Conservation (phyloP, 2,888 invertebrate species). For the Orchesella flavescens region DNA sequence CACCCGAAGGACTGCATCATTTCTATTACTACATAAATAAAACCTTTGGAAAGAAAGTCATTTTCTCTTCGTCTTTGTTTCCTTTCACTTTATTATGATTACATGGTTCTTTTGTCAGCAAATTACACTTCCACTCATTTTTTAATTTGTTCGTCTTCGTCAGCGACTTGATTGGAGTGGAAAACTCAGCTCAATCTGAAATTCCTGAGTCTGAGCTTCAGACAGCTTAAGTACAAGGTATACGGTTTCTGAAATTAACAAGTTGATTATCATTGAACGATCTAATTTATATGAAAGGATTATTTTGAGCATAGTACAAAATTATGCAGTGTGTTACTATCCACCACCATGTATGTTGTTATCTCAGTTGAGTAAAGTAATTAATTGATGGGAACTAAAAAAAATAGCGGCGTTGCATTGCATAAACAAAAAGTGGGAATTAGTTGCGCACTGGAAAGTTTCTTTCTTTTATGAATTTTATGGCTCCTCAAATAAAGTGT, state of each 20-base stretch:
- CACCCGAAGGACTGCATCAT: no score
- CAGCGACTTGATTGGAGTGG: no score
- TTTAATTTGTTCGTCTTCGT: no score
- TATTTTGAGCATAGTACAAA: neutral
- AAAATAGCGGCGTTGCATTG: constrained; percentile 28
- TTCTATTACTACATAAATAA: neutral
- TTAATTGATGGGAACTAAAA: neutral
- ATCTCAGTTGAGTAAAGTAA: no score
- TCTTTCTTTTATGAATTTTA: neutral
- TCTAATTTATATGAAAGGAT: constrained; percentile 1
- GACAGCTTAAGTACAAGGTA: no score
- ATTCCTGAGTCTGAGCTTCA: neutral
- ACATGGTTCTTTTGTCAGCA: no score
- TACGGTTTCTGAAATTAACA: no score
- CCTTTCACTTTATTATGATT: neutral
- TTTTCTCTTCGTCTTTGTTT: neutral
- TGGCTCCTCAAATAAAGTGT: neutral
- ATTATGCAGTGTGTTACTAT: neutral
- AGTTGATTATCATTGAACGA: constrained; percentile 6
- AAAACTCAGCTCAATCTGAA: no score
- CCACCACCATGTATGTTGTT: no score
- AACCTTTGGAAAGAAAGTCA: neutral
- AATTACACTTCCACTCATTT: no score
- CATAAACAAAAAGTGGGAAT: constrained; percentile 25
- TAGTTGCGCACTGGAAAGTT: neutral